These are phyloP conservation scores for Pan troglodytes DNA, from an alignment of 2,113 vertebrate species.

Conservation along the genomic window NHGRI_mPanTro3-v2.1_pri NC_072421.2:22184001-22184500, in stretches of 20 bases:
- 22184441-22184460: slow-evolving; percentile 7
- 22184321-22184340: neutral
- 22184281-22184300: neutral
- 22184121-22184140: neutral
- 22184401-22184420: neutral
- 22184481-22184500: slow-evolving; percentile 9
- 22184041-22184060: neutral
- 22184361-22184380: neutral
- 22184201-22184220: neutral
- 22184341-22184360: neutral
- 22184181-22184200: neutral
- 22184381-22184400: neutral
- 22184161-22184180: neutral
- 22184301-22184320: neutral
- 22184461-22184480: neutral
- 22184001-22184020: neutral
- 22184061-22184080: neutral
- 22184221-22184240: neutral
- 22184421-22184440: neutral
- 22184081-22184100: neutral
- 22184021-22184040: neutral
- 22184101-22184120: neutral
- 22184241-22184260: neutral
- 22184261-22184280: neutral
- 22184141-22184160: neutral